Base-by-base conservation (phyloP, 2,113 vertebrate species). In the Astur gentilis region DNA sequence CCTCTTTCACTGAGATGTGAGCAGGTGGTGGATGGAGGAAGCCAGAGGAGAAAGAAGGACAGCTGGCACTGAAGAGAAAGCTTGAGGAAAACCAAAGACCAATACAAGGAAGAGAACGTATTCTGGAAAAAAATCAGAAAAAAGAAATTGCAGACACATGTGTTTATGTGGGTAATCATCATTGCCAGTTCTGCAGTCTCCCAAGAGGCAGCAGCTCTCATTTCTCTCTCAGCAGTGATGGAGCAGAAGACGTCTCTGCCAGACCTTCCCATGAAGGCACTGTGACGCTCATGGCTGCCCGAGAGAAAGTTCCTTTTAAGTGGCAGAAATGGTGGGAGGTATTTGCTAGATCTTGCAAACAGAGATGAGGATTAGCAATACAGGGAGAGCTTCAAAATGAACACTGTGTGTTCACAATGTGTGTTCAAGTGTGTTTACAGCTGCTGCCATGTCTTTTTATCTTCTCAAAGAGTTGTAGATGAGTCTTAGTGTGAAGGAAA, bases 91-190 rank as follows among this genome's bases (percentile, higher is more conserved):
- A 71, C 8, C 23, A 52, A 10, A 71, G 47, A 52, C 29, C 29
- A 22, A 25, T 26, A 29, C 7, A 16, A 73, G 22, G 57, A 82
- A 57, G 31, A 65, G 3, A 82, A 86, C 86, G 52, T 2, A 14
- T 45, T 57, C 16, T 57, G 40, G n/a, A 23, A 66, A 84, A 42
- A 34, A 2, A 3, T 66, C 47, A 44, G 42, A 49, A 85, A 54
- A 73, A 16, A 90, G 62, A 87, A 9, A 49, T 32, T 44, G 17
- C 1, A 0, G 50, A 26, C 7, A 18, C 0, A 0, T 1, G 5
- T 34, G 4, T 71, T 86, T 62, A 27, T 17, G 5, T 40, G 20
- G 7, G 4, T 47, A n/a, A 20, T 75, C 25, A 9, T 76, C 23
- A n/a, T 16, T 82, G 61, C 13, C 16, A 58, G 34, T 65, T 72